phyloP scores from a whole-genome alignment of 2,113 vertebrate genomes.

The Crypturellus undulatus region DNA sequence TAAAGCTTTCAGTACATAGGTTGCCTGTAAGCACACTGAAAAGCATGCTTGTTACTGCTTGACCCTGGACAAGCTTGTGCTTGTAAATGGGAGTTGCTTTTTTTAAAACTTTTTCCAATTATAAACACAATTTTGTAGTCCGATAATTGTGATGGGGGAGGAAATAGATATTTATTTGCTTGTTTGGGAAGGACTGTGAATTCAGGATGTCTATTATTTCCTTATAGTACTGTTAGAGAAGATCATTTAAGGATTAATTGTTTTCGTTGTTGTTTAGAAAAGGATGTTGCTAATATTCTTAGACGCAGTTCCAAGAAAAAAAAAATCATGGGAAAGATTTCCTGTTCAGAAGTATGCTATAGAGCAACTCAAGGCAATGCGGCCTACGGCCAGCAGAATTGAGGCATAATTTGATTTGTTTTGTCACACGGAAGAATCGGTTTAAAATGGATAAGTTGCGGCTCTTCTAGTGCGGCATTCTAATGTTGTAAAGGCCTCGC shows the following conservation, averaged over 20 bases:
- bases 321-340: fast-evolving
- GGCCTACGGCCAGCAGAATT: background rate
- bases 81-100: background rate
- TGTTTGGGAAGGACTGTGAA: background rate
- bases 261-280: background rate
- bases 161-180: background rate
- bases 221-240: background rate
- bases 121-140: background rate
- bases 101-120: background rate
- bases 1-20: background rate
- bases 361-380: background rate
- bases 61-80: background rate
- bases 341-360: background rate
- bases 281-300: background rate
- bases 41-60: background rate
- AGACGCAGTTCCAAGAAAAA: background rate
- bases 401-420: background rate
- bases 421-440: background rate
- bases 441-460: background rate
- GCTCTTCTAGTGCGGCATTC: background rate
- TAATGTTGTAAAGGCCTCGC: background rate
- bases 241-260: background rate
- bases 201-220: background rate
- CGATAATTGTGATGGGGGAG: background rate
- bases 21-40: background rate